Evolutionary conservation across 1,140 invertebrate genomes (phyloP), one percentile per base, ranked within the genome.

Genomic region (Plutomurus gul): DNA sequence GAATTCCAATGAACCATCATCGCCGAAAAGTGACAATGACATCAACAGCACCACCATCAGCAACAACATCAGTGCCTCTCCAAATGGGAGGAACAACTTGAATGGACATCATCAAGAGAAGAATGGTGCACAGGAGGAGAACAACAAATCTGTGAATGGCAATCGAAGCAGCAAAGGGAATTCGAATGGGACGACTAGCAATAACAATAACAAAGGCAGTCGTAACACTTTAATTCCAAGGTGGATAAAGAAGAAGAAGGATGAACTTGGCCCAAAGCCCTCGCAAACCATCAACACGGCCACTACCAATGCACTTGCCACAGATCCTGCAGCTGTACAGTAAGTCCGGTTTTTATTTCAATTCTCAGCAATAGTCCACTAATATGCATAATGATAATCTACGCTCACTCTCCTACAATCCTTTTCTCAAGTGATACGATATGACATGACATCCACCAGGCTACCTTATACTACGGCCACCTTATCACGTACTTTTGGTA

Each of bases 1-100:
- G 25, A 72, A 72, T 72, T 39, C 18, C 39, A 22, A 72, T 37
- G 39, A n/a, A n/a, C n/a, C n/a, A n/a, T n/a, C n/a, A n/a, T n/a
- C n/a, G n/a, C n/a, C 33, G 13, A 72, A 72, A 72, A 72, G 70
- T 72, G 70, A 72, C 70, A 72, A 72, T 72, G 70, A 40, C 18
- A 43, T 8, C 5, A 13, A 33, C 27, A 65, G 25, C 27, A 60
- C n/a, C n/a, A n/a, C n/a, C n/a, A n/a, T n/a, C n/a, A n/a, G n/a
- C n/a, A n/a, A n/a, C n/a, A n/a, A n/a, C n/a, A n/a, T n/a, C n/a
- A n/a, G n/a, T n/a, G n/a, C n/a, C n/a, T 65, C 25, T n/a, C 27
- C 27, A 36, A 36, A 65, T 43, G 7, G 39, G 2, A 13, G 2
- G 10, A 43, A 43, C n/a, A 1, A 43, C 7, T 13, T 1, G n/a